Percentiles rank a stretch among this genome's conserved stretches.
These are phyloP conservation scores for Aurelia aurita DNA, from an alignment of 30 jellyfish, hydroid and myxozoan genomes.

Conservation along the genomic window DNA sequence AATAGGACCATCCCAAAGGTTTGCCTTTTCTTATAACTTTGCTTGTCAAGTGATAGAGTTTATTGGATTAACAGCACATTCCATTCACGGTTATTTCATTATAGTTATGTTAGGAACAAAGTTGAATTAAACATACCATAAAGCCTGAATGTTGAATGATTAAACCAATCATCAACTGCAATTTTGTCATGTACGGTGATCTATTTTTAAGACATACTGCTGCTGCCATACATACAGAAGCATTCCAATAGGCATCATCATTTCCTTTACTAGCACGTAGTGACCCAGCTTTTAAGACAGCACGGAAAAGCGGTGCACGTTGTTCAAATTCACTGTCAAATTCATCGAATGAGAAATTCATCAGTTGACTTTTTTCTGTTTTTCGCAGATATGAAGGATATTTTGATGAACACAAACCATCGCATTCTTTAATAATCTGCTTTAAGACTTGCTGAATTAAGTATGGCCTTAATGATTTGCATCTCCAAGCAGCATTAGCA, in stretches of 20 bases:
- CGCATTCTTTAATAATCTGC: conserved; percentile 15
- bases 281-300: conserved; percentile 28
- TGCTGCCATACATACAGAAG: conserved; percentile 34
- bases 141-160: conserved; percentile 43
- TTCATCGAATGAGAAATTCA: conserved; percentile 1
- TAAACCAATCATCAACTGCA: conserved; percentile 10
- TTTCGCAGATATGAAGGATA: conserved; percentile 17
- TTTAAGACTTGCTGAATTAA: conserved; percentile 7
- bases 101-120: too few relatives aligned
- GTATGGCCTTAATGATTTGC: neutral
- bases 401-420: neutral
- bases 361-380: neutral
- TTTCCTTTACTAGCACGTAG: conserved; percentile 8
- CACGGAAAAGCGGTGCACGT: conserved; percentile 24
- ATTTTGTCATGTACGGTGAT: conserved; percentile 21
- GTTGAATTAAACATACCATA: conserved; percentile 15
- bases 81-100: neutral
- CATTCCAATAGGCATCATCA: conserved; percentile 15
- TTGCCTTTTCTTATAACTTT: too few relatives aligned
- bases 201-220: conserved; percentile 15
- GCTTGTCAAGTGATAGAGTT: too few relatives aligned
- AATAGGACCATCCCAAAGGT: too few relatives aligned
- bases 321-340: conserved; percentile 8
- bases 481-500: conserved; percentile 28
- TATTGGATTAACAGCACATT: neutral